Conservation (phyloP, 2,113 vertebrate species). For the Xiphophorus hellerii region DNA sequence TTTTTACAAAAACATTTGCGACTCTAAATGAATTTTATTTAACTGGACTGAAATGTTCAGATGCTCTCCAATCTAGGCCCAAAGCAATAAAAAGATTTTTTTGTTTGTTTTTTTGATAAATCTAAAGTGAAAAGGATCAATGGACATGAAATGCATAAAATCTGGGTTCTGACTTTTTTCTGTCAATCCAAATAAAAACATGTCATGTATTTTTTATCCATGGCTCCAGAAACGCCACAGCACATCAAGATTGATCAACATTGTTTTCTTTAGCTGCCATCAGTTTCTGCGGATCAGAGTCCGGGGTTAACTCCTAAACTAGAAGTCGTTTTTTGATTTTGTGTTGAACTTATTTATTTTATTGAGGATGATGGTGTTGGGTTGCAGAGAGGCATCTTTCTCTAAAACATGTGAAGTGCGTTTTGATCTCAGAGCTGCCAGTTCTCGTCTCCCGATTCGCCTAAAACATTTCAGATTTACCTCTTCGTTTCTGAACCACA, state of each 20-base stretch:
- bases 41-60: too few relatives aligned
- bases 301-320: not conserved
- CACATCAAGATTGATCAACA: not conserved
- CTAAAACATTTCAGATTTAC: not conserved
- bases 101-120: too few relatives aligned
- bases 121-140: too few relatives aligned
- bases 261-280: not conserved
- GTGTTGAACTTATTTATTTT: not conserved
- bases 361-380: not conserved
- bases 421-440: constrained; percentile 29
- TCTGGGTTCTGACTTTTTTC: not conserved
- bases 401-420: constrained; percentile 18
- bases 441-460: not conserved
- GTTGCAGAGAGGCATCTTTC: not conserved
- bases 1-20: too few relatives aligned
- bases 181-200: not conserved
- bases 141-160: too few relatives aligned
- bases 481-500: not conserved
- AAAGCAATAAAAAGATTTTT: too few relatives aligned
- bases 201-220: not conserved
- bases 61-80: too few relatives aligned
- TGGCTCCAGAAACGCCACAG: not conserved
- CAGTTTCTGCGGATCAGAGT: not conserved
- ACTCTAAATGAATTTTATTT: too few relatives aligned
- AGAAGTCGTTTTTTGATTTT: not conserved